Conservation (phyloP, 2,888 invertebrate genomes). For the Autographa pulchrina region DNA sequence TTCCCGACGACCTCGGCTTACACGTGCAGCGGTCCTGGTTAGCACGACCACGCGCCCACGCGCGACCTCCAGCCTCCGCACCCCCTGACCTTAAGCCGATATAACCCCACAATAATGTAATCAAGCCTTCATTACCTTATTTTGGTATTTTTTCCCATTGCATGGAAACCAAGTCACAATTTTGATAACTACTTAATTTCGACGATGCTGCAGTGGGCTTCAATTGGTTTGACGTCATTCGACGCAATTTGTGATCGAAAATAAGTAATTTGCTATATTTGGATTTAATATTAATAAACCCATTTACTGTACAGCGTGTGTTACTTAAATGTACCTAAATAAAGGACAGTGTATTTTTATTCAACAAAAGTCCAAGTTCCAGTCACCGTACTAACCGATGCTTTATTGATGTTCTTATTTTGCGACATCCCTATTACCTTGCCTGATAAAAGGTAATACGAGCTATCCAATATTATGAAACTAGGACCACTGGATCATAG, state of each 20-base stretch:
- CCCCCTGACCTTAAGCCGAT: conserved; percentile 32
- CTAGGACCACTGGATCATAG: too few relatives aligned
- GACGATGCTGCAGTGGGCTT: conserved; percentile 33
- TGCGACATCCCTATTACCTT: too few relatives aligned
- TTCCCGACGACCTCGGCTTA: conserved; percentile 46
- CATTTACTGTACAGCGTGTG: background rate
- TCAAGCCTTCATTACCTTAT: conserved; percentile 50
- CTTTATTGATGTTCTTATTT: too few relatives aligned
- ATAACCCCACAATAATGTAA: conserved; percentile 50
- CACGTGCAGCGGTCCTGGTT: conserved; percentile 45
- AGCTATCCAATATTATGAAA: too few relatives aligned
- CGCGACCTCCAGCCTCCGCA: conserved; percentile 44
- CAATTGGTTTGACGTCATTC: conserved; percentile 31
- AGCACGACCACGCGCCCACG: conserved; percentile 40
- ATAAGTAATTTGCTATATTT: conserved; percentile 2
- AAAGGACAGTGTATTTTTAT: too few relatives aligned
- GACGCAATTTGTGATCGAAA: conserved; percentile 16
- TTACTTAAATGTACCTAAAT: too few relatives aligned
- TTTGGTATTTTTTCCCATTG: conserved; percentile 44
- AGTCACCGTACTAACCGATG: too few relatives aligned
- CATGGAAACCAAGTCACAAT: conserved; percentile 44
- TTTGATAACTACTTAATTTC: conserved; percentile 15
- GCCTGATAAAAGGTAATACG: too few relatives aligned
- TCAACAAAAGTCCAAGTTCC: too few relatives aligned
- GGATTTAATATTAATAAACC: background rate